Percentiles rank a stretch among this genome's conserved stretches.
Evolutionary conservation across 2,113 vertebrate species (phyloP).

Genomic region (Chitala chitala): DNA sequence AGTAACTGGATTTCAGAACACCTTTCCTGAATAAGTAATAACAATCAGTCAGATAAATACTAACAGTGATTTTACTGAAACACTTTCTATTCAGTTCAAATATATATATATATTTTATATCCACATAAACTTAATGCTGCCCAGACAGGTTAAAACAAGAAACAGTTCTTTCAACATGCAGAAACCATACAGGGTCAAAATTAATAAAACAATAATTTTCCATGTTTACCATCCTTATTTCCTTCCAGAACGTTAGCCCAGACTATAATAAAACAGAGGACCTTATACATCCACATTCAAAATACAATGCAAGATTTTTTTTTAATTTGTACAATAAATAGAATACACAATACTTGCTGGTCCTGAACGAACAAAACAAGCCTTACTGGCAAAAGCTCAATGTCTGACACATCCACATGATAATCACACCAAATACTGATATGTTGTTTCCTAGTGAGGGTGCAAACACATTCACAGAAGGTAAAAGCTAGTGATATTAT

Average conservation of each 20-base stretch:
- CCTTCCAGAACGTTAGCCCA: no score
- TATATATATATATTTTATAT: neutral
- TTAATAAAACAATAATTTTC: neutral
- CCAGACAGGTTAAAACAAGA: no score
- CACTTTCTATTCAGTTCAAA: no score
- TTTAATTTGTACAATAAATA: neutral
- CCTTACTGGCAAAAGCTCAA: neutral
- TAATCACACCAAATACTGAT: constrained; percentile 6
- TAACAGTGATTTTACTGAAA: neutral
- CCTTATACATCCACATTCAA: no score
- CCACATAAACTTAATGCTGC: no score
- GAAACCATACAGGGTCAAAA: neutral
- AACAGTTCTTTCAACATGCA: neutral
- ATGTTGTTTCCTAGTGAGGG: neutral
- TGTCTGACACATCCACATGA: neutral
- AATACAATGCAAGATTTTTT: no score
- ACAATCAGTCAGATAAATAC: neutral
- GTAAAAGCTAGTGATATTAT: neutral
- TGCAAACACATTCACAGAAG: neutral
- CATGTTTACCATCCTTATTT: neutral
- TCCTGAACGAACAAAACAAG: neutral
- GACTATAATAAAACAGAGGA: no score
- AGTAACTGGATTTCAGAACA: neutral
- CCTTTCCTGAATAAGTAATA: neutral
- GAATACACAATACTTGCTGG: neutral